These are phyloP conservation scores for Bungarus multicinctus DNA, from an alignment of 2,113 vertebrate genomes.

Conservation along the genomic window DNA sequence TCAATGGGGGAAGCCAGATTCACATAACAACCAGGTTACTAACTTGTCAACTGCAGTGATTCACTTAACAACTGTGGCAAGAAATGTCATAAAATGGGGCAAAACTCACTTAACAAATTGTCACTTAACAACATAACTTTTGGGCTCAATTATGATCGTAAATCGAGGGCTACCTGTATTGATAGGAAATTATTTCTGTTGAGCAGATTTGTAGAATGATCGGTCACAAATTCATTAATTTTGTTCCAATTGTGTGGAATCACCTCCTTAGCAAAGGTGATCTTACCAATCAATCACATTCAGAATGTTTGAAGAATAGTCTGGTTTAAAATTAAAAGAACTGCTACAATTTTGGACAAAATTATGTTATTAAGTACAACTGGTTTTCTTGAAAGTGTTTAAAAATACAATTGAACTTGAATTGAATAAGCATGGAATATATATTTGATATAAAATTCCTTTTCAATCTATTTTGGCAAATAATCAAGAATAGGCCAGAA, in stretches of 20 bases:
- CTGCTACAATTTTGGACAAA: neutral
- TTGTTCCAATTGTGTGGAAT: neutral
- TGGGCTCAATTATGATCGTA: too few species aligned
- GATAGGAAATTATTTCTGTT: neutral
- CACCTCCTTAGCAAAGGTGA: neutral
- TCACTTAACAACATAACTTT: too few species aligned
- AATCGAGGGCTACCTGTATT: neutral
- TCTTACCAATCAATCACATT: neutral
- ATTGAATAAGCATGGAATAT: neutral
- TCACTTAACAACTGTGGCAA: too few species aligned
- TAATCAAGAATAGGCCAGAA: neutral
- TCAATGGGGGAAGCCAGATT: too few species aligned
- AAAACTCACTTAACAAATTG: too few species aligned
- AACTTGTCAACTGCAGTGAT: too few species aligned
- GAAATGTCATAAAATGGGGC: too few species aligned
- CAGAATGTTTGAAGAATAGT: neutral
- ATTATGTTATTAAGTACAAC: neutral
- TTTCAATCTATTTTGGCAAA: neutral
- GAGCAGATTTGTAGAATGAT: neutral
- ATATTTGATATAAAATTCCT: neutral
- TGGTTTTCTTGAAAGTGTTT: neutral
- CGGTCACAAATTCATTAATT: neutral
- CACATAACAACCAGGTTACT: too few species aligned
- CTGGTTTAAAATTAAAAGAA: neutral
- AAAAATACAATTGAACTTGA: neutral